Evolutionary conservation across 2,888 invertebrate species (phyloP).

Genomic region (Tipula vernalis): DNA sequence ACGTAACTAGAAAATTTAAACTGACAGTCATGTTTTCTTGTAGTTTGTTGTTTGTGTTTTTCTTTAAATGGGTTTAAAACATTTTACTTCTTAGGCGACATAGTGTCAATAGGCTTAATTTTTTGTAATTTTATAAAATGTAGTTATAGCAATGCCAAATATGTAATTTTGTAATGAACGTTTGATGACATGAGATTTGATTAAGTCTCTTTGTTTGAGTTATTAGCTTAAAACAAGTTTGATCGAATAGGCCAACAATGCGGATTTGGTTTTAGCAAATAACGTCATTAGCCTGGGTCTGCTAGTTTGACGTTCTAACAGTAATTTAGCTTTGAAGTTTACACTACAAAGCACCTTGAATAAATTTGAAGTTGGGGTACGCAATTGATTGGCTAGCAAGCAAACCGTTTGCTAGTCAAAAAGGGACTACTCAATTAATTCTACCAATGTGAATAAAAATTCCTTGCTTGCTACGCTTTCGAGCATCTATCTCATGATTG

Average conservation of each 20-base stretch:
- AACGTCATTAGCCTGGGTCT: background rate
- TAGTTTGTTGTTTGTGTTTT: background rate
- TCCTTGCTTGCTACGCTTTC: too few relatives aligned
- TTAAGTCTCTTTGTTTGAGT: background rate
- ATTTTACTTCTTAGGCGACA: background rate
- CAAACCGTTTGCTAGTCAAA: too few relatives aligned
- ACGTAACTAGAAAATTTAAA: background rate
- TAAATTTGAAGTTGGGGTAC: too few relatives aligned
- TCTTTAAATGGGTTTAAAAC: background rate
- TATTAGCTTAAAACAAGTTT: background rate
- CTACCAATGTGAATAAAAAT: too few relatives aligned
- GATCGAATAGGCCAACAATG: background rate
- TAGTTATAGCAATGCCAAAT: background rate
- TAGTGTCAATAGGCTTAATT: background rate
- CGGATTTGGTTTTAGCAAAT: background rate
- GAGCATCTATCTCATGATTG: too few relatives aligned
- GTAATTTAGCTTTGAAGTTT: too few relatives aligned
- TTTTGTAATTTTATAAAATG: background rate
- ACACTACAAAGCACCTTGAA: too few relatives aligned
- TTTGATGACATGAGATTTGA: background rate
- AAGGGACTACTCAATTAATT: too few relatives aligned
- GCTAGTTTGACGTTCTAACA: too few relatives aligned
- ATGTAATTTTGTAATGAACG: background rate
- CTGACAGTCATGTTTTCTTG: background rate
- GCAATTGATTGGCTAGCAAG: too few relatives aligned